Conservation (phyloP, 2,888 invertebrate genomes). For the Theodoxus fluviatilis region DNA sequence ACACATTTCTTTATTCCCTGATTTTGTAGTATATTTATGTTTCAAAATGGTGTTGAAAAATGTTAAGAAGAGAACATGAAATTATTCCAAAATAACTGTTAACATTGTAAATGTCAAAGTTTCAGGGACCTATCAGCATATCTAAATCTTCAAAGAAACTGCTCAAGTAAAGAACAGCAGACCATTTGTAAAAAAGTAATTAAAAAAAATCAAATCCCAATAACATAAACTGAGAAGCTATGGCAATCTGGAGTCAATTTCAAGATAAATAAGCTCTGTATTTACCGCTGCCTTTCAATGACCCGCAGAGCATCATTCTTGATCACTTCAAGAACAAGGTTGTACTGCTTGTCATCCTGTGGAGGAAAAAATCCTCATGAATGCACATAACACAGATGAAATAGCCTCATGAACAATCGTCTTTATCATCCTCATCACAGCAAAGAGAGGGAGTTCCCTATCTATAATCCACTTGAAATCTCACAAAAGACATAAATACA, state of each 20-base stretch:
- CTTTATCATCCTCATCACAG: background rate
- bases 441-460: background rate
- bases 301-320: constrained; percentile 79
- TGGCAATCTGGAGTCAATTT: no score
- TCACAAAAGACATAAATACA: background rate
- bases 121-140: no score
- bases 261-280: no score
- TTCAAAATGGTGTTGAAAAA: no score
- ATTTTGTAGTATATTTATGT: no score
- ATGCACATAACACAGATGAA: background rate
- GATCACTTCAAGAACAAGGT: constrained; percentile 76
- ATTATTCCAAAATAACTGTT: no score
- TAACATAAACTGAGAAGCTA: no score
- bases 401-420: background rate
- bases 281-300: constrained; percentile 73
- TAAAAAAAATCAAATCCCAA: no score
- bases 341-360: constrained; percentile 71
- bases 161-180: background rate
- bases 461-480: no score
- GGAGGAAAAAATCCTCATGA: constrained; percentile 25
- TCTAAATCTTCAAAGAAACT: background rate
- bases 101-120: no score
- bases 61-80: no score
- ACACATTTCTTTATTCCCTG: no score
- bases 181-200: background rate